phyloP scores from a whole-genome alignment of 1,140 invertebrate genomes.

The Cyrtorhinus lividipennis region DNA sequence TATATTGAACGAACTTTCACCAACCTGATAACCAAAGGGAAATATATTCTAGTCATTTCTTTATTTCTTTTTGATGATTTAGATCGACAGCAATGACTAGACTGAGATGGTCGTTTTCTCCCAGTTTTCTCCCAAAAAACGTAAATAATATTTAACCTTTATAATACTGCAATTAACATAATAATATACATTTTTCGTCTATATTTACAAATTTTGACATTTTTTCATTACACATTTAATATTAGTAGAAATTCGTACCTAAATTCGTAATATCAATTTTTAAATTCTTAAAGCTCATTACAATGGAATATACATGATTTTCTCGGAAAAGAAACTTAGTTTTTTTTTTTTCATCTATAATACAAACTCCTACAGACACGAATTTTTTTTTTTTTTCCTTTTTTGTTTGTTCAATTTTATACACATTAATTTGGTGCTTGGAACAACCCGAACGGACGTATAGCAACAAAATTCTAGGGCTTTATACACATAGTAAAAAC shows the following conservation, averaged over 20 bases:
- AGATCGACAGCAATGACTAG: too few species aligned
- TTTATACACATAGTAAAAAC: conserved; percentile 9
- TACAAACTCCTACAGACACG: conserved; percentile 20
- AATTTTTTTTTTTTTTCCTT: conserved; percentile 11
- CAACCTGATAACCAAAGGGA: too few species aligned
- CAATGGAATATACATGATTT: conserved; percentile 15
- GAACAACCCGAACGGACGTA: conserved; percentile 22
- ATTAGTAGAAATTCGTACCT: conserved; percentile 15
- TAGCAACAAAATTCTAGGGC: conserved; percentile 19
- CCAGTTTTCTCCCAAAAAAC: too few species aligned
- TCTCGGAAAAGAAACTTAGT: conserved; percentile 13
- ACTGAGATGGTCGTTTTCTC: too few species aligned
- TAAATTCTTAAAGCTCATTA: conserved; percentile 20
- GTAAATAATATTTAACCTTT: background rate
- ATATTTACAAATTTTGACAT: conserved; percentile 21
- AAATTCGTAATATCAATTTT: conserved; percentile 19
- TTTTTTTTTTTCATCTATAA: too few species aligned
- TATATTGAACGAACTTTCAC: too few species aligned
- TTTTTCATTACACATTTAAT: background rate
- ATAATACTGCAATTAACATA: conserved; percentile 21
- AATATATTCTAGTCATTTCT: too few species aligned
- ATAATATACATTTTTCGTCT: conserved; percentile 16
- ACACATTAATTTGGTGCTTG: conserved; percentile 14
- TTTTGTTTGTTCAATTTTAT: background rate
- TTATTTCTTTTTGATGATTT: too few species aligned